Conservation (phyloP, 1,140 invertebrate species). For the Gerris buenoi region DNA sequence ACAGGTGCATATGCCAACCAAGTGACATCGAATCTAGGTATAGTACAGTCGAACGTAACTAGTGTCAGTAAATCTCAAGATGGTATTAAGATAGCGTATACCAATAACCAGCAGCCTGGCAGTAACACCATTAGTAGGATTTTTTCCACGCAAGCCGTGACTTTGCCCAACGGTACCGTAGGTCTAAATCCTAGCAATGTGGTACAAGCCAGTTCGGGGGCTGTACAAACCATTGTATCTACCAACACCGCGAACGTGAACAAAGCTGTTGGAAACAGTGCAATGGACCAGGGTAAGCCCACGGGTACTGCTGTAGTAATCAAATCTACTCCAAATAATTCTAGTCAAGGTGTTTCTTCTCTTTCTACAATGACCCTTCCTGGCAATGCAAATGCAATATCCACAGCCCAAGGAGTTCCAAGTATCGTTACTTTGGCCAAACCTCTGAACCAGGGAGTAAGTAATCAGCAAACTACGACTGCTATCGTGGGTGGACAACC, state of each 20-base stretch:
- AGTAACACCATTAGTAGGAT: conserved; percentile 20
- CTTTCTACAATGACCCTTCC: conserved; percentile 39
- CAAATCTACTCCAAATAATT: conserved; percentile 39
- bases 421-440: conserved; percentile 37
- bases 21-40: conserved; percentile 26
- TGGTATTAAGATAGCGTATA: conserved; percentile 33
- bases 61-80: conserved; percentile 23
- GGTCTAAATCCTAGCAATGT: conserved; percentile 32
- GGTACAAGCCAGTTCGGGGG: conserved; percentile 15
- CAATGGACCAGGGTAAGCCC: conserved; percentile 32
- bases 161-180: conserved; percentile 16
- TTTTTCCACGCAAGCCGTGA: background rate
- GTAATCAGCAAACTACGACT: conserved; percentile 35
- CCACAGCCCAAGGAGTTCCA: conserved; percentile 28
- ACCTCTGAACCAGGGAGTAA: conserved; percentile 34
- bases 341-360: conserved; percentile 41
- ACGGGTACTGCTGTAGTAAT: conserved; percentile 50
- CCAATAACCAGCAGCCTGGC: conserved; percentile 30
- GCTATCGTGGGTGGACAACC: conserved; percentile 39
- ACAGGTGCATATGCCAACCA: conserved; percentile 28
- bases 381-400: conserved; percentile 20
- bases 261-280: conserved; percentile 20
- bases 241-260: conserved; percentile 13
- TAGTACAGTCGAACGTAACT: conserved; percentile 22
- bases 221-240: conserved; percentile 15